These are phyloP conservation scores for Macrosoma leucophasiata DNA, from an alignment of 2,888 invertebrate genomes.

Conservation along the genomic window DNA sequence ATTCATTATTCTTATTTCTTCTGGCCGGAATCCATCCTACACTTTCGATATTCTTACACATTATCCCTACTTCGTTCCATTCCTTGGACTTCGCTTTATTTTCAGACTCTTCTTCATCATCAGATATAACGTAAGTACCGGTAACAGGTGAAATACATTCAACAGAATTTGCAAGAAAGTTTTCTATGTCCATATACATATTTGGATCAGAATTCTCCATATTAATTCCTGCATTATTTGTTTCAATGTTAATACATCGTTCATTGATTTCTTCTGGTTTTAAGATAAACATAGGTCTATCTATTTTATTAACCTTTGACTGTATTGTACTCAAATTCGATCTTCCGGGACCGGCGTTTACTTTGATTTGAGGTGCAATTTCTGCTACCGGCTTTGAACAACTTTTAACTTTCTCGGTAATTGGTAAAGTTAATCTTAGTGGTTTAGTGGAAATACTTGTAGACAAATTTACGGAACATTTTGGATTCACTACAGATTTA, in stretches of 20 bases:
- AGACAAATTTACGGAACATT: too few relatives aligned
- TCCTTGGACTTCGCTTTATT: conserved; percentile 3
- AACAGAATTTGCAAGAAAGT: conserved; percentile 35
- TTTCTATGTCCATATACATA: conserved; percentile 39
- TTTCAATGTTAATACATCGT: conserved; percentile 28
- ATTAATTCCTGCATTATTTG: neutral
- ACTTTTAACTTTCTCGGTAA: neutral
- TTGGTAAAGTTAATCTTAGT: neutral
- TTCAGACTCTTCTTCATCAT: conserved; percentile 29
- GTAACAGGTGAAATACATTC: conserved; percentile 28
- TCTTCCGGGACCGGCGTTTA: conserved; percentile 32
- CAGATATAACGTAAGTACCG: conserved; percentile 32
- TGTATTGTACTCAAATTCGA: conserved; percentile 1
- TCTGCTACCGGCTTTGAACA: conserved; percentile 33
- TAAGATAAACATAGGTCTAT: conserved; percentile 50
- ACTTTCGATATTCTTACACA: conserved; percentile 40
- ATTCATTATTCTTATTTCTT: conserved; percentile 30
- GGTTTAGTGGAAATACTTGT: too few relatives aligned
- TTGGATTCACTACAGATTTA: too few relatives aligned
- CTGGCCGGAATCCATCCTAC: conserved; percentile 50
- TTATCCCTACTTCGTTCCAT: conserved; percentile 43
- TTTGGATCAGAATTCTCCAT: too few relatives aligned
- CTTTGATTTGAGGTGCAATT: conserved; percentile 44
- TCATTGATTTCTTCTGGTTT: conserved; percentile 68
- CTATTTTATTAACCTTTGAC: conserved; percentile 25